phyloP scores from a whole-genome alignment of 2,113 vertebrate genomes.

The Aviceda subcristata region DNA sequence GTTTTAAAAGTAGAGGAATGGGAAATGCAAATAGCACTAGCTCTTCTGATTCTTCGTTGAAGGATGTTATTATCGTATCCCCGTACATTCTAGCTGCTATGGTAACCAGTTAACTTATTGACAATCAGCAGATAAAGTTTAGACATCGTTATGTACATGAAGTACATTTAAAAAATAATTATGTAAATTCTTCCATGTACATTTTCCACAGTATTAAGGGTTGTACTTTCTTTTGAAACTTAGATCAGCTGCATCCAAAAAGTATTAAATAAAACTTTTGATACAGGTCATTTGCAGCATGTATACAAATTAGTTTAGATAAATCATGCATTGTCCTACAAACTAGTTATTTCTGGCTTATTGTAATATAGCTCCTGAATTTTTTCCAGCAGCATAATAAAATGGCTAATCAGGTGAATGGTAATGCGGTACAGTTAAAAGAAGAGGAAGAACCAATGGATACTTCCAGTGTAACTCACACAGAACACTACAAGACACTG shows the following conservation, averaged over 20 bases:
- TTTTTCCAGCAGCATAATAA: slow-evolving; percentile 88
- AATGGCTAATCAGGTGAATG: slow-evolving; percentile 99
- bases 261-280: slow-evolving; percentile 69
- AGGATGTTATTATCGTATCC: slow-evolving; percentile 15
- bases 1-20: slow-evolving; percentile 55
- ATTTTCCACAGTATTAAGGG: slow-evolving; percentile 63
- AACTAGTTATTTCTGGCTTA: slow-evolving; percentile 85
- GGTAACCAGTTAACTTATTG: slow-evolving; percentile 56
- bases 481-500: slow-evolving; percentile 95
- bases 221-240: slow-evolving; percentile 68
- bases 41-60: slow-evolving; percentile 44
- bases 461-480: slow-evolving; percentile 87
- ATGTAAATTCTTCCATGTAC: slow-evolving; percentile 75
- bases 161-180: slow-evolving; percentile 31
- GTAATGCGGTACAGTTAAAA: slow-evolving; percentile 90
- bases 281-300: slow-evolving; percentile 79
- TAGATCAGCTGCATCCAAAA: slow-evolving; percentile 74
- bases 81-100: slow-evolving; percentile 62
- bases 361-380: slow-evolving; percentile 87
- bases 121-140: slow-evolving; percentile 60
- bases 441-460: slow-evolving; percentile 98
- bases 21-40: slow-evolving; percentile 60
- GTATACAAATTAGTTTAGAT: slow-evolving; percentile 83
- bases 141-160: slow-evolving; percentile 74
- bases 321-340: slow-evolving; percentile 83